phyloP scores from a whole-genome alignment of 2,888 invertebrate genomes.

The Dilophus febrilis region DNA sequence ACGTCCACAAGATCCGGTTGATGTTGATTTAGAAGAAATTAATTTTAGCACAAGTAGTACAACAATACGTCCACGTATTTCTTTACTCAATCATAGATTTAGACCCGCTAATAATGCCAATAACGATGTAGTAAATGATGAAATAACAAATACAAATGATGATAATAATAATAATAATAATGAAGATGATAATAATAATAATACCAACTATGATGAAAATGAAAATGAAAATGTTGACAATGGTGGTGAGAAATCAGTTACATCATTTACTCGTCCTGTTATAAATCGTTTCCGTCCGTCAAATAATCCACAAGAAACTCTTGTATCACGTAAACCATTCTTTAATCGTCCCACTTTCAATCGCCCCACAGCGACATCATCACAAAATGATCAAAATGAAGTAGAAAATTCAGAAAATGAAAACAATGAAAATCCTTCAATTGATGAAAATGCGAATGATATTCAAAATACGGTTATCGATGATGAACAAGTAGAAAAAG shows the following conservation, averaged over 20 bases:
- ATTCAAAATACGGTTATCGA: slow-evolving; percentile 3
- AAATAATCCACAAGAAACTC: too few relatives aligned
- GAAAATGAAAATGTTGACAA: slow-evolving; percentile 11
- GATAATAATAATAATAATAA: neutral
- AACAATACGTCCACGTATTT: too few relatives aligned
- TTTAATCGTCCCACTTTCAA: too few relatives aligned
- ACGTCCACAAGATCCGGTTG: neutral
- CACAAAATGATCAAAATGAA: neutral
- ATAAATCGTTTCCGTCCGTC: too few relatives aligned
- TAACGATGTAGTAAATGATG: neutral
- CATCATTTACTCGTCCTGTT: neutral
- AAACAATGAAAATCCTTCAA: slow-evolving; percentile 6
- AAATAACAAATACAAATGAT: slow-evolving; percentile 4
- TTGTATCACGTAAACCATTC: too few relatives aligned
- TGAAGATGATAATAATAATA: neutral
- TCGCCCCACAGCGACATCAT: neutral
- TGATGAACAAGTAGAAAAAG: slow-evolving; percentile 5
- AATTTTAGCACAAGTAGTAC: too few relatives aligned
- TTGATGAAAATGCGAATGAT: slow-evolving; percentile 6
- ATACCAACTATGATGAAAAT: neutral
- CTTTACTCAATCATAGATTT: too few relatives aligned
- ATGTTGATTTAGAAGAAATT: too few relatives aligned
- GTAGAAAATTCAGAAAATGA: slow-evolving; percentile 4
- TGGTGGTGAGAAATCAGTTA: slow-evolving; percentile 11
- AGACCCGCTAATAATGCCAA: neutral